Percentiles rank a stretch among this genome's conserved stretches.
phyloP scores from a whole-genome alignment of 2,888 invertebrate species.

The Tribolium freemani region DNA sequence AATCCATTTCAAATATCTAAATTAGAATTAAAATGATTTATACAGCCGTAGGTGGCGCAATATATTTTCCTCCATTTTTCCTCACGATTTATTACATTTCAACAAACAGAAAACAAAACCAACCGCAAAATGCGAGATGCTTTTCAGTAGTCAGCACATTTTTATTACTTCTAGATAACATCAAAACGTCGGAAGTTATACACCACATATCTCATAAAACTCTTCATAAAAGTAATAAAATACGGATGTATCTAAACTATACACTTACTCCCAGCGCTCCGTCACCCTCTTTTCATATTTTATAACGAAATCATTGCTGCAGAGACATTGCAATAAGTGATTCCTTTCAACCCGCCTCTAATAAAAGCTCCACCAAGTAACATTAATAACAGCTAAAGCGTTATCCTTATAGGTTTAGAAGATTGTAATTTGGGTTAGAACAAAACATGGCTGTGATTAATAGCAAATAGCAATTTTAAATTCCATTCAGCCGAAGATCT shows the following conservation, averaged over 20 bases:
- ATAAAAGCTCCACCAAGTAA: background rate
- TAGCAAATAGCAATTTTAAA: background rate
- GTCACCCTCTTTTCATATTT: slow-evolving; percentile 15
- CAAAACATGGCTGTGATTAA: background rate
- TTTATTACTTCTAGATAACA: slow-evolving; percentile 40
- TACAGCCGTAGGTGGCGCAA: slow-evolving; percentile 10
- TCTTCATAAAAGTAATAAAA: slow-evolving; percentile 43
- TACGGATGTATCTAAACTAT: slow-evolving; percentile 38
- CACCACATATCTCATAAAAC: slow-evolving; percentile 38
- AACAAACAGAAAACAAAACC: slow-evolving; percentile 34
- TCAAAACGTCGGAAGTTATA: slow-evolving; percentile 36
- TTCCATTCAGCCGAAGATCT: background rate
- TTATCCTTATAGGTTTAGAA: background rate
- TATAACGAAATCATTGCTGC: slow-evolving; percentile 6
- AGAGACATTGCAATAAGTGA: background rate
- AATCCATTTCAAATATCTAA: slow-evolving; percentile 2
- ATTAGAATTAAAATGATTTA: slow-evolving; percentile 30
- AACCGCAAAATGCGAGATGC: slow-evolving; percentile 18
- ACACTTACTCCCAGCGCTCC: slow-evolving; percentile 9
- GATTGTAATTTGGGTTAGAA: background rate
- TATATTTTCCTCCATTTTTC: slow-evolving; percentile 32
- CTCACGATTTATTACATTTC: slow-evolving; percentile 35
- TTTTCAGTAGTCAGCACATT: slow-evolving; percentile 40
- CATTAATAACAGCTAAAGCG: background rate
- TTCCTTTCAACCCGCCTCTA: background rate